These are phyloP conservation scores for Patiria miniata DNA, from an alignment of 35 echinoderm and acorn worm genomes.

Conservation along the genomic window DNA sequence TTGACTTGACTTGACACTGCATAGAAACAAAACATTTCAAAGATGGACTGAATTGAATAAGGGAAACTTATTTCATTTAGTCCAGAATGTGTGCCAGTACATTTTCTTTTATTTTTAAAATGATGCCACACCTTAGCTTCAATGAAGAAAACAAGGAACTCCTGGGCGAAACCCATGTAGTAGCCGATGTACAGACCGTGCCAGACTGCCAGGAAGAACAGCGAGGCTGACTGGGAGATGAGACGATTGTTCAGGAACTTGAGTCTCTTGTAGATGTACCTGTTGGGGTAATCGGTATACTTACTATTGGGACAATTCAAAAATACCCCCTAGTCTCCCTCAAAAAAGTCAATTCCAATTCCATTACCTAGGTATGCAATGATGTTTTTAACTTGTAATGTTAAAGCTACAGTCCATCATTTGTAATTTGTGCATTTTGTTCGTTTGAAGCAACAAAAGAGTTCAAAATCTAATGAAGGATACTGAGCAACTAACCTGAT, in stretches of 20 bases:
- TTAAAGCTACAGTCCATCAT: too few relatives aligned
- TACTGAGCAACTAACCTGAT: too few relatives aligned
- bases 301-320: too few relatives aligned
- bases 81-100: not conserved
- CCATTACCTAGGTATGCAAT: too few relatives aligned
- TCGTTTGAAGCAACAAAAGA: too few relatives aligned
- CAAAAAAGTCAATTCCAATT: too few relatives aligned
- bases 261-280: constrained; percentile 88
- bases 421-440: too few relatives aligned
- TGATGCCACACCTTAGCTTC: constrained; percentile 74
- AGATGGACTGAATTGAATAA: not conserved
- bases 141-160: constrained; percentile 53
- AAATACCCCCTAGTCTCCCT: too few relatives aligned
- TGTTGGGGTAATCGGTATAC: not conserved
- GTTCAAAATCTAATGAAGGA: too few relatives aligned
- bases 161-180: constrained; percentile 74
- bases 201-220: constrained; percentile 90
- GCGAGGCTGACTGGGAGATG: constrained; percentile 61
- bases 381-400: too few relatives aligned
- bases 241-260: constrained; percentile 75
- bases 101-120: too few relatives aligned
- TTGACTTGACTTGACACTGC: not conserved
- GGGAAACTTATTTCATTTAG: not conserved
- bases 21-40: not conserved
- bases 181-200: constrained; percentile 85